These are phyloP conservation scores for Phthorimaea operculella DNA, from an alignment of 1,140 invertebrate genomes.

Conservation along the genomic window DNA sequence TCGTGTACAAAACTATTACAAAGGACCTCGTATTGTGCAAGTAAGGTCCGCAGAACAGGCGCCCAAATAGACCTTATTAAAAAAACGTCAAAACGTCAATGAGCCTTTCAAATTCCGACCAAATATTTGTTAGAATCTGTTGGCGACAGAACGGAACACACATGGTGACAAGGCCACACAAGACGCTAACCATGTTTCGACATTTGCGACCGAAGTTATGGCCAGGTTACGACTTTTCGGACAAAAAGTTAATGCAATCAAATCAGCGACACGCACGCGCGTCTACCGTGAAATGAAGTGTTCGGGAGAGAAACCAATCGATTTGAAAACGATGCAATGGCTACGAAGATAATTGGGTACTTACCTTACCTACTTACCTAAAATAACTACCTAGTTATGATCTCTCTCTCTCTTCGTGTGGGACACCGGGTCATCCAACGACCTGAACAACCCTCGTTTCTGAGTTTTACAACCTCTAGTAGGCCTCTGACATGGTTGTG, in stretches of 20 bases:
- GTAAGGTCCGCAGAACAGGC: slow-evolving; percentile 23
- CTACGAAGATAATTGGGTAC: not conserved
- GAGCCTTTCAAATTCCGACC: slow-evolving; percentile 49
- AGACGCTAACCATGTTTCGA: slow-evolving; percentile 44
- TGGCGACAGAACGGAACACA: slow-evolving; percentile 35
- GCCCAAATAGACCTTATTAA: slow-evolving; percentile 45
- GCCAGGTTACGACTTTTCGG: slow-evolving; percentile 29
- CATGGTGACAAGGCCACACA: slow-evolving; percentile 52
- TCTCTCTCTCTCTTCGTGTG: no score
- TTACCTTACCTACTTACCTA: no score
- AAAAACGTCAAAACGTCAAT: slow-evolving; percentile 46
- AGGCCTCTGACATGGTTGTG: no score
- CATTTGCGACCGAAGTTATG: slow-evolving; percentile 20
- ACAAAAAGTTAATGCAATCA: slow-evolving; percentile 40
- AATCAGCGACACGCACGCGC: slow-evolving; percentile 42
- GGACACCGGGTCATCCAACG: no score
- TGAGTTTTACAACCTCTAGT: no score
- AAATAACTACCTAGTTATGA: no score
- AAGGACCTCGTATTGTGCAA: slow-evolving; percentile 38
- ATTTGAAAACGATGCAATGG: slow-evolving; percentile 7
- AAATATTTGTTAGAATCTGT: slow-evolving; percentile 60
- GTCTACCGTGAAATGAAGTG: slow-evolving; percentile 51
- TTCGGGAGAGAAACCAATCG: slow-evolving; percentile 10
- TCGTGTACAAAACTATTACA: slow-evolving; percentile 28
- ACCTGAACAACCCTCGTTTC: no score